A percentile compares a stretch with the other conserved stretches of the same genome.
These are phyloP conservation scores for Clarias platycephalus DNA, from an alignment of 2,797 vertebrate genomes.

Conservation along the genomic window DNA sequence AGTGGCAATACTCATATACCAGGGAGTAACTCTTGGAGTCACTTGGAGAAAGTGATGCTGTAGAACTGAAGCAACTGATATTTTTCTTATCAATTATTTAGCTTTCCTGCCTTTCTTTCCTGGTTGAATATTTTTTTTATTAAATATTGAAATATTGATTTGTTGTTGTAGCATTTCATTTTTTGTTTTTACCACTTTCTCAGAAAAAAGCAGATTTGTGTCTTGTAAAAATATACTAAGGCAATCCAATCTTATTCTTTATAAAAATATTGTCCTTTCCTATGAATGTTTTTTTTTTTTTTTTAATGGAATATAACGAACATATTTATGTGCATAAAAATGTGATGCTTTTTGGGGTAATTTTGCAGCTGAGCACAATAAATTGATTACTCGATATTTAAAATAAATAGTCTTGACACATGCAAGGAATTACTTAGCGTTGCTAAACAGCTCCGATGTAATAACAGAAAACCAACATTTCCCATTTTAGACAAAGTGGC, in stretches of 20 bases:
- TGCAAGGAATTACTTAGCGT: slow-evolving; percentile 18
- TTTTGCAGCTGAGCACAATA: slow-evolving; percentile 5
- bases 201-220: neutral
- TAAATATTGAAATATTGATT: neutral
- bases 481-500: slow-evolving; percentile 33
- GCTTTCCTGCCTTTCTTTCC: no score
- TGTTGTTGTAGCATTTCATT: neutral
- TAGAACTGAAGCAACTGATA: neutral
- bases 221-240: neutral
- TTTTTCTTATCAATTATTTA: neutral
- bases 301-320: neutral
- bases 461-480: slow-evolving; percentile 34
- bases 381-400: slow-evolving; percentile 4
- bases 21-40: neutral
- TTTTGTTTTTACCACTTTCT: neutral
- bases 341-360: slow-evolving; percentile 4
- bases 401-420: slow-evolving; percentile 24
- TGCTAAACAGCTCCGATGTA: slow-evolving; percentile 11
- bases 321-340: neutral
- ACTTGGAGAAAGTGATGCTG: neutral
- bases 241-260: neutral
- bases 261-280: neutral
- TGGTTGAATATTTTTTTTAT: neutral
- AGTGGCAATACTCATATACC: neutral
- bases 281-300: neutral